A percentile compares a stretch with the other conserved stretches of the same genome.
Conservation (phyloP, 2,888 invertebrate species). For the Laothoe populi region DNA sequence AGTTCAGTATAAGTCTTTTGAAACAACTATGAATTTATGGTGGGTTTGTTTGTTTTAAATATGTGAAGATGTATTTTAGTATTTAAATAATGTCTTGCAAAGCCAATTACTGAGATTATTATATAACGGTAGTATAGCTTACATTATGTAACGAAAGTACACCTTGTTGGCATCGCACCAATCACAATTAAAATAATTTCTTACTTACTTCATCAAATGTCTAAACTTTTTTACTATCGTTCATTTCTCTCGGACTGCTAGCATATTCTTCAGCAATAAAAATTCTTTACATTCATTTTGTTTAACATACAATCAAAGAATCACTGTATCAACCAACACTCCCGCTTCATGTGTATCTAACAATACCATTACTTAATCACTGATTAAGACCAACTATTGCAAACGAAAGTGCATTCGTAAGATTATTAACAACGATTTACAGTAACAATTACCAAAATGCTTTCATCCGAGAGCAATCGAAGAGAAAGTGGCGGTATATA, state of each 20-base stretch:
- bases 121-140: too few species aligned
- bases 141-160: too few species aligned
- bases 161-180: too few species aligned
- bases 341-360: not conserved
- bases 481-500: constrained; percentile 11
- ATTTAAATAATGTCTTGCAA: not conserved
- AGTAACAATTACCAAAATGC: constrained; percentile 21
- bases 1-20: not conserved
- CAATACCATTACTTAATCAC: not conserved
- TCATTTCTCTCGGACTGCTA: too few species aligned
- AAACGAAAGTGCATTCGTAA: constrained; percentile 17
- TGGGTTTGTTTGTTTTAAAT: not conserved
- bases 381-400: constrained; percentile 15
- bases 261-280: too few species aligned
- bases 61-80: not conserved
- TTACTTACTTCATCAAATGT: too few species aligned
- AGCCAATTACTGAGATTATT: too few species aligned
- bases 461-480: constrained; percentile 11
- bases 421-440: constrained; percentile 17
- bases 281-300: too few species aligned
- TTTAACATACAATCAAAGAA: too few species aligned
- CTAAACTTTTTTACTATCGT: too few species aligned
- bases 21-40: not conserved
- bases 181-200: too few species aligned
- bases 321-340: not conserved